Conservation (phyloP, 2,797 vertebrate genomes). For the Pangasius larnaudii region DNA sequence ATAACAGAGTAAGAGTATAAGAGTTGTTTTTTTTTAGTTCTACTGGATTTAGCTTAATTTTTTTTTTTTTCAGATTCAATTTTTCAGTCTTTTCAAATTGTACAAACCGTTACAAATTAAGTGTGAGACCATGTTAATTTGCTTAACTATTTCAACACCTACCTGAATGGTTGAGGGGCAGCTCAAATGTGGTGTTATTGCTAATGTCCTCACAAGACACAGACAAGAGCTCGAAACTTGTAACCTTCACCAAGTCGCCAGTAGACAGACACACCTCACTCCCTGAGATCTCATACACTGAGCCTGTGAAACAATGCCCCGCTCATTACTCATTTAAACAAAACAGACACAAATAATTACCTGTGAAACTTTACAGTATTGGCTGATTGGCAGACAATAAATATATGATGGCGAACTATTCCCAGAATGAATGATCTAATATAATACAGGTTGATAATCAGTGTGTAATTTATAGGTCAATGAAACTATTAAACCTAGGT, state of each 20-base stretch:
- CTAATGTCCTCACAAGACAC: slow-evolving; percentile 74
- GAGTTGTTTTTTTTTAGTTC: not conserved
- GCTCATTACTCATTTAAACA: not conserved
- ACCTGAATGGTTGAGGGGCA: slow-evolving; percentile 74
- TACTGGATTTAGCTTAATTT: not conserved
- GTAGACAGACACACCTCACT: slow-evolving; percentile 89
- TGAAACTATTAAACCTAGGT: no score
- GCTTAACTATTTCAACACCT: slow-evolving; percentile 5
- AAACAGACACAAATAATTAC: not conserved
- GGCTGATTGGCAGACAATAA: not conserved
- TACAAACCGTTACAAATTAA: not conserved
- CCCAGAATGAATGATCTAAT: not conserved
- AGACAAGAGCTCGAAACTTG: slow-evolving; percentile 69
- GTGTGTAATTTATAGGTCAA: not conserved
- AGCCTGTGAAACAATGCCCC: slow-evolving; percentile 73
- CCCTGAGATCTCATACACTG: slow-evolving; percentile 87
- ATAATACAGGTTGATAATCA: not conserved
- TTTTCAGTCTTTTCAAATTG: not conserved
- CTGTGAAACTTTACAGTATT: not conserved
- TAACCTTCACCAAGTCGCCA: slow-evolving; percentile 87
- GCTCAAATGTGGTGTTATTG: slow-evolving; percentile 72
- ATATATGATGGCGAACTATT: not conserved
- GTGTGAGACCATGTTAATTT: not conserved
- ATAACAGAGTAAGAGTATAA: no score
- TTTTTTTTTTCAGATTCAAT: not conserved